phyloP scores from a whole-genome alignment of 2,113 vertebrate species.

The Romanogobio albipinnatus region DNA sequence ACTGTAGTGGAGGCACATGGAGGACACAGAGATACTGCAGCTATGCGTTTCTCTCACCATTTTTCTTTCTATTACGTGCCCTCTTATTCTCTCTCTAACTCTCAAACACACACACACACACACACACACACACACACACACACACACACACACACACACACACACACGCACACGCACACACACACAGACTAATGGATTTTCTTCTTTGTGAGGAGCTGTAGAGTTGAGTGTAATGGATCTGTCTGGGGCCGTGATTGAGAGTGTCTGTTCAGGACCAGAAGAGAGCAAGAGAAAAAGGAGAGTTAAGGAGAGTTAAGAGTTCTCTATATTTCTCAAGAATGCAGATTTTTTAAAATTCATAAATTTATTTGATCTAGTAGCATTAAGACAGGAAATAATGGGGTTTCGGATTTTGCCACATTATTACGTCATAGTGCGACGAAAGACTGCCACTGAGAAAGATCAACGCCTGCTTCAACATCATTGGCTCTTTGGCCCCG shows the following conservation, averaged over 20 bases:
- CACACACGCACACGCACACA: neutral
- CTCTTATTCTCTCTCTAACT: slow-evolving; percentile 37
- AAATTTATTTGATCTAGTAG: neutral
- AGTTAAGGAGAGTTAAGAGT: neutral
- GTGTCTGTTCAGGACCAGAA: slow-evolving; percentile 56
- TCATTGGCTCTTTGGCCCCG: too few relatives aligned
- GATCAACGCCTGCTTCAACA: too few relatives aligned
- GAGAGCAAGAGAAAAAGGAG: neutral
- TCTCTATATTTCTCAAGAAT: neutral
- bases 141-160: slow-evolving; percentile 3
- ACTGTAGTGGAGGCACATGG: slow-evolving; percentile 1
- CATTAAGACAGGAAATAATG: neutral
- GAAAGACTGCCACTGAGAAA: too few relatives aligned
- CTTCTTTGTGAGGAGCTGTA: slow-evolving; percentile 61
- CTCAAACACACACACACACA: slow-evolving; percentile 31
- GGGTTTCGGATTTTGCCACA: neutral
- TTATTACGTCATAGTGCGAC: too few relatives aligned
- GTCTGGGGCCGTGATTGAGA: slow-evolving; percentile 65
- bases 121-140: slow-evolving; percentile 47
- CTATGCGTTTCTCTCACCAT: slow-evolving; percentile 1
- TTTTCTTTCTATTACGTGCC: slow-evolving; percentile 34
- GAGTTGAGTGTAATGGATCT: slow-evolving; percentile 64
- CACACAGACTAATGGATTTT: slow-evolving; percentile 67
- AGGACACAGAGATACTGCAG: slow-evolving; percentile 1
- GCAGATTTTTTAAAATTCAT: neutral